These are phyloP conservation scores for Drosophila kohkoa DNA, from an alignment of 1,140 invertebrate genomes.

Conservation along the genomic window DNA sequence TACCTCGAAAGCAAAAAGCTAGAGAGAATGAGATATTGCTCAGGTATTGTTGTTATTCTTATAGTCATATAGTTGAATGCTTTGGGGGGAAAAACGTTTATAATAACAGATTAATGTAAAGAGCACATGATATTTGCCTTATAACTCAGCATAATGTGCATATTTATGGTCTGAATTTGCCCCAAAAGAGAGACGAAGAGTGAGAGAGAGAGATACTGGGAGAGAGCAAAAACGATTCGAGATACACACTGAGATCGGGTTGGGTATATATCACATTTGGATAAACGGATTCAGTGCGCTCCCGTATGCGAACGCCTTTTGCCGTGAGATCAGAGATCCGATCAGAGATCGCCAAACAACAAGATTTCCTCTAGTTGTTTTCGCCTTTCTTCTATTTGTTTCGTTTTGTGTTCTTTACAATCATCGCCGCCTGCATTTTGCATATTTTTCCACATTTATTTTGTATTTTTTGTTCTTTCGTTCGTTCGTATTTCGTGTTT, in stretches of 20 bases:
- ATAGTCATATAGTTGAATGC: not conserved
- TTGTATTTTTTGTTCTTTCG: slow-evolving; percentile 26
- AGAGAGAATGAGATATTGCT: not conserved
- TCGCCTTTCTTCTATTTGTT: slow-evolving; percentile 25
- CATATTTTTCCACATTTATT: slow-evolving; percentile 30
- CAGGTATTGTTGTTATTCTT: not conserved
- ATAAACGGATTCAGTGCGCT: slow-evolving; percentile 69
- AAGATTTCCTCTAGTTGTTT: slow-evolving; percentile 49
- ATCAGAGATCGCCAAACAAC: slow-evolving; percentile 50
- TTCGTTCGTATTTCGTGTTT: slow-evolving; percentile 38
- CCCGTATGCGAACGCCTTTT: slow-evolving; percentile 48
- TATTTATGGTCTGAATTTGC: slow-evolving; percentile 3
- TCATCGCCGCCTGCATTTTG: slow-evolving; percentile 25
- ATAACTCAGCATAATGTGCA: slow-evolving; percentile 12
- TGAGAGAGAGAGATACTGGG: slow-evolving; percentile 3
- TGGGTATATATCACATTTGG: slow-evolving; percentile 72
- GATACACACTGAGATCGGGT: slow-evolving; percentile 34
- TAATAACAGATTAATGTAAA: slow-evolving; percentile 10
- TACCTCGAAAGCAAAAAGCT: too few relatives aligned
- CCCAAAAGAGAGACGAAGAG: not conserved
- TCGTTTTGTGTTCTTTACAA: slow-evolving; percentile 43
- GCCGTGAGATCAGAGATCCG: slow-evolving; percentile 8
- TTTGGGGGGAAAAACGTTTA: not conserved
- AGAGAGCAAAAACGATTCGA: slow-evolving; percentile 3
- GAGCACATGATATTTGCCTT: slow-evolving; percentile 28